phyloP scores from a whole-genome alignment of 2,888 invertebrate genomes.

The Cybosia mesomella region DNA sequence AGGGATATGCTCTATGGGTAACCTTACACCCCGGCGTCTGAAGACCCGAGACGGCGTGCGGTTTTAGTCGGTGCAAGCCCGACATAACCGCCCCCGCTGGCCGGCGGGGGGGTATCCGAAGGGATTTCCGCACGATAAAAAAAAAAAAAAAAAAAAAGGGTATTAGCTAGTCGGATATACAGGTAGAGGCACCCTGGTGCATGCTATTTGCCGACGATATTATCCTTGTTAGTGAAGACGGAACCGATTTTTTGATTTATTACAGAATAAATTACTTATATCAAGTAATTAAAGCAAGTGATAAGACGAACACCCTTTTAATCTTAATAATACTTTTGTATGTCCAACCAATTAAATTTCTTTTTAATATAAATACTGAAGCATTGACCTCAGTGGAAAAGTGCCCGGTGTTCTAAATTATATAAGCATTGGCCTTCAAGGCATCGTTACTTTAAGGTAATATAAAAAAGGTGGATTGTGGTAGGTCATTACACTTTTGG shows the following conservation, averaged over 20 bases:
- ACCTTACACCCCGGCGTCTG: no score
- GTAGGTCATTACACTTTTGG: conserved; percentile 40
- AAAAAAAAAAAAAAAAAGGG: no score
- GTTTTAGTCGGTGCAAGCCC: no score
- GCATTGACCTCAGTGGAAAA: conserved; percentile 19
- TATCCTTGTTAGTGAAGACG: no score
- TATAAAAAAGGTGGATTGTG: conserved; percentile 39
- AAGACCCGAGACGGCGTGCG: no score
- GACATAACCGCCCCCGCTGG: no score
- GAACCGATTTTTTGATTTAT: background rate
- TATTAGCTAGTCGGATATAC: no score
- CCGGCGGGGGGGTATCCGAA: no score
- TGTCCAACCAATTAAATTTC: background rate
- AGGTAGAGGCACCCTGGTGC: no score
- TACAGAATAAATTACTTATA: background rate
- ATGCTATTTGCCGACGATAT: no score
- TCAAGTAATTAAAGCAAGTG: background rate
- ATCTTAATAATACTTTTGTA: background rate
- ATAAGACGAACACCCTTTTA: conserved; percentile 1
- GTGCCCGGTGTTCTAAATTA: conserved; percentile 24
- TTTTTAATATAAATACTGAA: conserved; percentile 20
- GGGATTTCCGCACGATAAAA: no score
- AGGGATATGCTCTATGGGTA: no score
- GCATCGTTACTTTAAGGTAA: conserved; percentile 39
- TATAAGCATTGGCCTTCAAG: conserved; percentile 30